Percentiles rank a stretch among this genome's conserved stretches.
These are phyloP conservation scores for Epinephelus malabaricus DNA, from an alignment of 2,797 vertebrate genomes.

Conservation along the genomic window DNA sequence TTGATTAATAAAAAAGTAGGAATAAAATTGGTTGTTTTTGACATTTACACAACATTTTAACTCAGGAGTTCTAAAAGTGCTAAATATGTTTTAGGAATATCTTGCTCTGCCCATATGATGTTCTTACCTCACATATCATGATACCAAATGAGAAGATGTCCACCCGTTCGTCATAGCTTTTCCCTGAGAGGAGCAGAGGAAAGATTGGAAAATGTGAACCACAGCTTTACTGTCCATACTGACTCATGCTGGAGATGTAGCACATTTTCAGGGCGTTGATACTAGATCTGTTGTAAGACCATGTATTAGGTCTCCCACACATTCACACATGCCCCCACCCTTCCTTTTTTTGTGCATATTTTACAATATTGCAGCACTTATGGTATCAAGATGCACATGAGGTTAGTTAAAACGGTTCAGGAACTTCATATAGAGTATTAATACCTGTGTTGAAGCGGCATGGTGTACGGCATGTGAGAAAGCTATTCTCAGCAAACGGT, in stretches of 20 bases:
- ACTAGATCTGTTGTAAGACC: not conserved
- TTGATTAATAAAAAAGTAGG: not conserved
- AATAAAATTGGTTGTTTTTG: not conserved
- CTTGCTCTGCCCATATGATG: not conserved
- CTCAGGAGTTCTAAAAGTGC: not conserved
- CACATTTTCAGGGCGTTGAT: not conserved
- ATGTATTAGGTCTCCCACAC: not conserved
- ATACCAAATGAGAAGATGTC: slow-evolving; percentile 99
- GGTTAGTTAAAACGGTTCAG: not conserved
- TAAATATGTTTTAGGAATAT: not conserved
- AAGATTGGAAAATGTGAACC: slow-evolving; percentile 14
- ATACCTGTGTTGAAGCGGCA: too few species aligned
- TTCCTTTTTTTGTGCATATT: not conserved
- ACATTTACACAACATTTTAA: not conserved
- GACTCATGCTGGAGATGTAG: not conserved
- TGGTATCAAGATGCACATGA: not conserved
- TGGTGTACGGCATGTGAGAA: too few species aligned
- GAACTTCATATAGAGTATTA: not conserved
- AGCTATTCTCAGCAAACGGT: too few species aligned
- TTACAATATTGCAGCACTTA: not conserved
- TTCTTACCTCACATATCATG: slow-evolving; percentile 94
- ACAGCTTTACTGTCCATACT: not conserved
- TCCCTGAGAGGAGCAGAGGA: slow-evolving; percentile 83
- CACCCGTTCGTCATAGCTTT: slow-evolving; percentile 96
- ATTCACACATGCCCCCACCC: not conserved